phyloP scores from a whole-genome alignment of 2,113 vertebrate species.

The Odontophorus gujanensis region DNA sequence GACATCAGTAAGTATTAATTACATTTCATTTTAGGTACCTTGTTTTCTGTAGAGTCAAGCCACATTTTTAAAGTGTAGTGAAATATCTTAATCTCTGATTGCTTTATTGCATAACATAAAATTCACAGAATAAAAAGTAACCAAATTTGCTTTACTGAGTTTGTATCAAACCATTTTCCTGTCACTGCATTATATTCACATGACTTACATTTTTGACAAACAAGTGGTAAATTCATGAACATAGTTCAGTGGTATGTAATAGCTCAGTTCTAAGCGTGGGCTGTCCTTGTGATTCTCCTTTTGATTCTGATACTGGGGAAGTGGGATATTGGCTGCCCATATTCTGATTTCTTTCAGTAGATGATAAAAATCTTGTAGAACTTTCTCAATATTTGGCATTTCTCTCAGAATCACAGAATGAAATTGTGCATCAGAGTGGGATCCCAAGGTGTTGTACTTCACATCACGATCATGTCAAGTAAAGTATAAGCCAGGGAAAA shows the following conservation, averaged over 20 bases:
- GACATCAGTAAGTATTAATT: not conserved
- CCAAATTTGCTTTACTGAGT: not conserved
- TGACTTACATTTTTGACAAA: not conserved
- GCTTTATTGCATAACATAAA: not conserved
- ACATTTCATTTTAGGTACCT: not conserved
- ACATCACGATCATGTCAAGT: not conserved
- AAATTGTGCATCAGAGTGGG: not conserved
- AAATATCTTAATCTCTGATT: not conserved
- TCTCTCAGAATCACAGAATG: not conserved
- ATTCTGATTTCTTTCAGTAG: not conserved
- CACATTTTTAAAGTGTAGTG: not conserved
- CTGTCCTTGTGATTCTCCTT: not conserved
- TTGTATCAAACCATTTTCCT: not conserved
- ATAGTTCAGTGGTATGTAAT: not conserved
- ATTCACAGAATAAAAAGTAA: slow-evolving; percentile 29
- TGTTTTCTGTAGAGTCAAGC: not conserved
- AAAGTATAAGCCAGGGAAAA: not conserved
- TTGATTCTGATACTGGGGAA: not conserved
- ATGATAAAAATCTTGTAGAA: not conserved
- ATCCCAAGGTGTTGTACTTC: not conserved
- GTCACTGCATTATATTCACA: not conserved
- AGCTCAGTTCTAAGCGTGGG: not conserved
- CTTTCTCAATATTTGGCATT: not conserved
- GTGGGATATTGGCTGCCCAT: not conserved
- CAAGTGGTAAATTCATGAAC: not conserved